Conservation (phyloP, 2,797 vertebrate species). For the Anguilla marmorata region DNA sequence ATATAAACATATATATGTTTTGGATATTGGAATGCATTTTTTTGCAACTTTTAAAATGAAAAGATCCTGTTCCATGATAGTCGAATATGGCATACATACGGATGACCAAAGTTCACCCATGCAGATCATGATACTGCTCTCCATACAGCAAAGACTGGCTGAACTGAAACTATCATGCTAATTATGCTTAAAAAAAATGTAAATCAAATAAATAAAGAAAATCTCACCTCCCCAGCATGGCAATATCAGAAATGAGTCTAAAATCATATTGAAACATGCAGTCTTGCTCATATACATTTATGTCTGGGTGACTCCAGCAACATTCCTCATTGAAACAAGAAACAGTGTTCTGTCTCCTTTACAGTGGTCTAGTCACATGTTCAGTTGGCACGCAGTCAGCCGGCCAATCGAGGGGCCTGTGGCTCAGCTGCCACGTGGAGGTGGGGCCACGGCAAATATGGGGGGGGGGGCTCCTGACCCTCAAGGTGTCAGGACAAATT, state of each 20-base stretch:
- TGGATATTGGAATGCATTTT: background rate
- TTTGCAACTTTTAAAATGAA: background rate
- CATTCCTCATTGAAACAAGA: background rate
- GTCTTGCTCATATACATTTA: background rate
- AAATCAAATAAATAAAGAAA: background rate
- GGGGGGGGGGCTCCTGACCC: no score
- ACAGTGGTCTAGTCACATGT: background rate
- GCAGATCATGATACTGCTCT: background rate
- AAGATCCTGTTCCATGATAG: background rate
- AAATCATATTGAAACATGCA: no score
- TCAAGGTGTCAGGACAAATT: no score
- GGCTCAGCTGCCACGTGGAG: background rate
- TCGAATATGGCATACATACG: background rate
- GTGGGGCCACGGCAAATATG: no score
- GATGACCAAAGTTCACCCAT: background rate
- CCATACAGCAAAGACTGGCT: background rate
- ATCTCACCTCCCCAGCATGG: background rate
- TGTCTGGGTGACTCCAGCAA: background rate
- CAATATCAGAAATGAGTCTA: background rate
- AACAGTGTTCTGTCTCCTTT: background rate
- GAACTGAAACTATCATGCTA: background rate
- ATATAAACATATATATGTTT: no score
- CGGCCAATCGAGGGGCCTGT: no score
- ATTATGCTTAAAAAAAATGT: background rate
- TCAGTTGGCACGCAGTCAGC: no score